Percentiles rank a stretch among this genome's conserved stretches.
These are phyloP conservation scores for Murina feae DNA, from an alignment of 2,113 vertebrate genomes.

Conservation along the genomic window DNA sequence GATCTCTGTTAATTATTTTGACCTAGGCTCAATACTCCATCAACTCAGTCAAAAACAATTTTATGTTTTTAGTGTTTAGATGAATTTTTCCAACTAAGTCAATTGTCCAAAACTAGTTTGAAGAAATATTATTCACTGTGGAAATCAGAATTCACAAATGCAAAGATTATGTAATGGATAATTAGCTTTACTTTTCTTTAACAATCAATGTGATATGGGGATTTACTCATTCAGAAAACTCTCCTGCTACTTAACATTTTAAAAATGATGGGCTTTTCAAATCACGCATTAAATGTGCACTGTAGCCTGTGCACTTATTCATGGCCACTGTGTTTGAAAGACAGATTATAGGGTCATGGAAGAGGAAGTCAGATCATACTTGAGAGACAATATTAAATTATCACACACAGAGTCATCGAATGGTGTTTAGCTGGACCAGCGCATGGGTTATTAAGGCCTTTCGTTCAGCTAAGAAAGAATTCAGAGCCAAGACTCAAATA, in stretches of 20 bases:
- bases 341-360: not conserved
- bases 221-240: not conserved
- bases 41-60: conserved; percentile 57
- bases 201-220: conserved; percentile 22
- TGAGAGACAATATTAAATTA: not conserved
- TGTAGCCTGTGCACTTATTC: not conserved
- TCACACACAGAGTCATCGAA: not conserved
- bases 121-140: conserved; percentile 48
- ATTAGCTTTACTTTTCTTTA: conserved; percentile 55
- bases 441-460: not conserved
- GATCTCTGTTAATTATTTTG: conserved; percentile 68
- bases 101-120: conserved; percentile 30
- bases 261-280: conserved; percentile 29
- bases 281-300: conserved; percentile 23
- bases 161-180: conserved; percentile 23
- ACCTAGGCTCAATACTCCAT: conserved; percentile 45
- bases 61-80: conserved; percentile 55
- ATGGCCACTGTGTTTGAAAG: not conserved
- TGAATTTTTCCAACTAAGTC: conserved; percentile 57
- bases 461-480: not conserved
- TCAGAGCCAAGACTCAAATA: not conserved
- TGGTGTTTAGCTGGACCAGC: not conserved
- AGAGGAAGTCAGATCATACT: not conserved
- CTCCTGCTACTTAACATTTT: not conserved
- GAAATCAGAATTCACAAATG: conserved; percentile 46